phyloP scores from a whole-genome alignment of 2,888 invertebrate genomes.

The Troilus luridus region DNA sequence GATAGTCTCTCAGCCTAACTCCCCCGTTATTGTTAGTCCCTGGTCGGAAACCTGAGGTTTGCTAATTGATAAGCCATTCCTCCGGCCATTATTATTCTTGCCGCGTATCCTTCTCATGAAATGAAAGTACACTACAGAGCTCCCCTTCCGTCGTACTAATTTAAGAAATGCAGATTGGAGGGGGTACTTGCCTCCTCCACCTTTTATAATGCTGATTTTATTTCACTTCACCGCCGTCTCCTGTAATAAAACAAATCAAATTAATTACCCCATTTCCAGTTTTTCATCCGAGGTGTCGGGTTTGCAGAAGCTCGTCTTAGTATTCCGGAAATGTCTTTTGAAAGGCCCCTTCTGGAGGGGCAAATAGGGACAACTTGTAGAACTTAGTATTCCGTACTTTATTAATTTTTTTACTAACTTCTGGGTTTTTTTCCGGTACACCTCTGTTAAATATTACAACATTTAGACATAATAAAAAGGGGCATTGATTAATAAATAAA shows the following conservation, averaged over 20 bases:
- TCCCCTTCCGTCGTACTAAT: slow-evolving; percentile 22
- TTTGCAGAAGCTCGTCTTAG: slow-evolving; percentile 1
- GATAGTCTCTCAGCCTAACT: background rate
- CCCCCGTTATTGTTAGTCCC: background rate
- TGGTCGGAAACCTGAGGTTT: background rate
- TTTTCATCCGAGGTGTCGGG: background rate
- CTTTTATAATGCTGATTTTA: slow-evolving; percentile 49
- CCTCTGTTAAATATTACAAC: background rate
- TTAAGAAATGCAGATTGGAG: slow-evolving; percentile 50
- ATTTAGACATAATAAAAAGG: too few relatives aligned
- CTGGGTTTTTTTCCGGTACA: background rate
- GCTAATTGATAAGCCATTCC: slow-evolving; percentile 13
- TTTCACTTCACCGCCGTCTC: slow-evolving; percentile 8
- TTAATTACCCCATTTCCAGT: slow-evolving; percentile 40
- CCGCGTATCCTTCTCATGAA: slow-evolving; percentile 42
- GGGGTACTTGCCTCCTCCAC: background rate
- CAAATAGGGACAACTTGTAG: background rate
- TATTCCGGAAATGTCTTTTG: background rate
- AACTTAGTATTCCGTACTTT: background rate
- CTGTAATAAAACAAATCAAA: slow-evolving; percentile 43
- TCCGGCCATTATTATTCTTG: slow-evolving; percentile 30
- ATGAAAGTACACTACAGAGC: slow-evolving; percentile 46
- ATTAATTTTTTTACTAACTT: background rate
- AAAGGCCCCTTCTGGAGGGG: background rate
- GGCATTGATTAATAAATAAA: too few relatives aligned